Conservation (phyloP, 2,113 vertebrate genomes). For the Nerophis lumbriciformis region DNA sequence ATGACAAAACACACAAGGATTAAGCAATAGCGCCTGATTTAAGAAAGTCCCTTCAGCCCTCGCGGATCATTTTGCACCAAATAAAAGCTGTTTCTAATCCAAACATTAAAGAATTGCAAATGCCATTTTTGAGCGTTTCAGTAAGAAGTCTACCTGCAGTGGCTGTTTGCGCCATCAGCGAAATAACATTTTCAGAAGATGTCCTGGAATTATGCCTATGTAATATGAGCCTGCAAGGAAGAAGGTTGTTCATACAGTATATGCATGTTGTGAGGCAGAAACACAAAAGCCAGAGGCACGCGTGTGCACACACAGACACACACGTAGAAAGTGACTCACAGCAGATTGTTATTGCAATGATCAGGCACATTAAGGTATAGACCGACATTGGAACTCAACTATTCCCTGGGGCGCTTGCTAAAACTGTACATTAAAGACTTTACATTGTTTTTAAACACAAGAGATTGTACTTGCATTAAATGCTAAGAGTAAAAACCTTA, state of each 20-base stretch:
- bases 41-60: conserved; percentile 51
- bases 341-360: conserved; percentile 34
- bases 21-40: conserved; percentile 59
- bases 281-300: not conserved
- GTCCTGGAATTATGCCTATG: not conserved
- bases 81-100: not conserved
- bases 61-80: conserved; percentile 27
- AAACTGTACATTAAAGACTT: not conserved
- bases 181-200: not conserved
- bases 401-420: conserved; percentile 34
- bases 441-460: no score
- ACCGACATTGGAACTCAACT: not conserved
- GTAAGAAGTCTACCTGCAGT: not conserved
- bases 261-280: not conserved
- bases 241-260: not conserved
- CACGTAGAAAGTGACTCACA: conserved; percentile 16
- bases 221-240: not conserved
- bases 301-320: not conserved
- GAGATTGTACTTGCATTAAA: no score
- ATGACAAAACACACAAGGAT: conserved; percentile 51
- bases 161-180: not conserved
- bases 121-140: not conserved
- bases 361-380: conserved; percentile 24
- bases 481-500: no score
- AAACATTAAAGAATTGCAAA: not conserved